Evolutionary conservation across 2,113 vertebrate species (phyloP).

Genomic region (Oxyruncus cristatus): DNA sequence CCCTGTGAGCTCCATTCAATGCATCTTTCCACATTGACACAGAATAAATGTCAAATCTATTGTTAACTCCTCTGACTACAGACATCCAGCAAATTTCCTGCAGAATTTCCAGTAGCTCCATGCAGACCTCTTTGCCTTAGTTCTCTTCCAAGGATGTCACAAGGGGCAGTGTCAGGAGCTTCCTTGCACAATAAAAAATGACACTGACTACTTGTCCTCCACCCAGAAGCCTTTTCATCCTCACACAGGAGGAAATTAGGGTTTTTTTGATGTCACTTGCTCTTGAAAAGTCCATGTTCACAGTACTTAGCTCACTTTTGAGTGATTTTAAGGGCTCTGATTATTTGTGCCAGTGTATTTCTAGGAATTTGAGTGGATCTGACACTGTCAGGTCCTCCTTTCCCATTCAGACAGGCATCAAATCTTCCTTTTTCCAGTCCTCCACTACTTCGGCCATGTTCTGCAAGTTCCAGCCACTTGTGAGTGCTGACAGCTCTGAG

Average conservation of each 20-base stretch:
- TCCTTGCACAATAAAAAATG: neutral
- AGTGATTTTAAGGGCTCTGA: neutral
- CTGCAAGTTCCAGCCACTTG: neutral
- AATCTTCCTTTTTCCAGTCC: neutral
- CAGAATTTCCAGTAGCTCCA: neutral
- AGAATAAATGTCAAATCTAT: neutral
- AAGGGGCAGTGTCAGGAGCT: neutral
- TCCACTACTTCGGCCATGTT: neutral
- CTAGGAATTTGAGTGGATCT: neutral
- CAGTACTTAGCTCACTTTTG: neutral
- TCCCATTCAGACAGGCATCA: neutral
- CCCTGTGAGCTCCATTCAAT: neutral
- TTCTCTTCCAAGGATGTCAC: neutral
- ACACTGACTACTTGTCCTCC: neutral
- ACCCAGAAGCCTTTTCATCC: neutral
- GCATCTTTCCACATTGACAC: neutral
- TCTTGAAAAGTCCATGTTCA: neutral
- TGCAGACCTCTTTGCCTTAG: neutral
- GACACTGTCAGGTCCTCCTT: neutral
- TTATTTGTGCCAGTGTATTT: neutral
- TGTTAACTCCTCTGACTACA: neutral
- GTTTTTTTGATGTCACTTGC: neutral
- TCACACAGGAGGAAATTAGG: neutral
- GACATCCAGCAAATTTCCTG: neutral
- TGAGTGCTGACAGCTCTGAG: neutral